Evolutionary conservation across 2,888 invertebrate species (phyloP), one percentile per base, ranked within the genome.

Genomic region (Xestia xanthographa): DNA sequence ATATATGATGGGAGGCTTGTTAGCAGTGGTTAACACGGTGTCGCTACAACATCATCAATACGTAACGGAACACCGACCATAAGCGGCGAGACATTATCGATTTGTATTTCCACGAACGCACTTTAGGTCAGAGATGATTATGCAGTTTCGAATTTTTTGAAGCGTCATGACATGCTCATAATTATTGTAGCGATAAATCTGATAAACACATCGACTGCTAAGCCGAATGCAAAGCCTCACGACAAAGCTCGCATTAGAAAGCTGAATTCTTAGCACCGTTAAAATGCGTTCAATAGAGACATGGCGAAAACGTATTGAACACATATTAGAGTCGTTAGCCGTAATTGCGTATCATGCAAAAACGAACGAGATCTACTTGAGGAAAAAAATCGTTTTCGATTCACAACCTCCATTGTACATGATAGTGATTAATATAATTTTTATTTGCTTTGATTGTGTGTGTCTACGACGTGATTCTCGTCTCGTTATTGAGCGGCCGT

Each of bases 301-400:
- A 91, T 89, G 89, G 90, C 90, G 86, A 89, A 92, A 92, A 92
- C 86, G 90, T 92, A 93, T 93, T 91, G 91, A 92, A 92, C 90
- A 89, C 86, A 87, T 91, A 93, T 93, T 93, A 92, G 87, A 92
- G 89, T 94, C 93, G 94, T 94, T 92, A 94, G 89, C 86, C 83
- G 90, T 95, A 95, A 95, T 95, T 94, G 94, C 92, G 89, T 92
- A 93, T 93, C 92, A 93, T 92, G 94, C 93, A 94, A 95, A 94
- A 95, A 94, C 90, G 86, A 87, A 82, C 86, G 74, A 83, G 85
- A 79, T 79, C 79, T 77, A 82, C 82, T 84, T 75, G 80, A 75
- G 77, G 79, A 90, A 89, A 92, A 93, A 93, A 92, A 92, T 89
- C 88, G 74, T 86, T 91, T 92, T 92, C 91, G 92, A 92, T 90